These are phyloP conservation scores for Adoxophyes honmai DNA, from an alignment of 1,140 invertebrate genomes.

Conservation along the genomic window DNA sequence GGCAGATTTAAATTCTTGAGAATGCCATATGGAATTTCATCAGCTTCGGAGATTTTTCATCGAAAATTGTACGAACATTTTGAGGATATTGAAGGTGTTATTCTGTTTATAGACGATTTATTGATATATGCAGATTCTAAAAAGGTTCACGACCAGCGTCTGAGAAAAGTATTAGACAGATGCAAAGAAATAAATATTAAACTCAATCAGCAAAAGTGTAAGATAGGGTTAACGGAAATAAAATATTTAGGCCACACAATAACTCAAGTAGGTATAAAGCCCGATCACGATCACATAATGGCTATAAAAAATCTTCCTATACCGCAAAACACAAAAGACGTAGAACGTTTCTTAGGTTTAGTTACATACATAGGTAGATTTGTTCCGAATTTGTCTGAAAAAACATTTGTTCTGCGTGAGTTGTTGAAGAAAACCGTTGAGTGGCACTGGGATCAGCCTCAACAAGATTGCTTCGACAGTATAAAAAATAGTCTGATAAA, in stretches of 20 bases:
- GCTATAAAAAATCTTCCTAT: background rate
- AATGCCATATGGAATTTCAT: conserved; percentile 14
- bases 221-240: no score
- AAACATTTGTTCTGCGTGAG: background rate
- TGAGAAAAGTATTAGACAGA: conserved; percentile 16
- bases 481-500: no score
- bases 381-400: background rate
- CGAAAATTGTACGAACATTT: conserved; percentile 8
- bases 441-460: background rate
- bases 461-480: no score
- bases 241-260: conserved; percentile 18
- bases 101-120: conserved; percentile 21
- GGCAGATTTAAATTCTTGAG: conserved; percentile 23
- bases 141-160: conserved; percentile 11
- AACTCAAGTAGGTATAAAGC: conserved; percentile 6
- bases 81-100: conserved; percentile 16
- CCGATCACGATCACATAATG: background rate
- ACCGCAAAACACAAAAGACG: background rate
- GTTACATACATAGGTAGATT: background rate
- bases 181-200: conserved; percentile 22
- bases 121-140: conserved; percentile 3
- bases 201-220: conserved; percentile 23
- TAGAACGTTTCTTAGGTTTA: background rate
- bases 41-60: conserved; percentile 15
- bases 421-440: background rate